phyloP scores from a whole-genome alignment of 1,140 invertebrate genomes.

The Pteromalus puparum region DNA sequence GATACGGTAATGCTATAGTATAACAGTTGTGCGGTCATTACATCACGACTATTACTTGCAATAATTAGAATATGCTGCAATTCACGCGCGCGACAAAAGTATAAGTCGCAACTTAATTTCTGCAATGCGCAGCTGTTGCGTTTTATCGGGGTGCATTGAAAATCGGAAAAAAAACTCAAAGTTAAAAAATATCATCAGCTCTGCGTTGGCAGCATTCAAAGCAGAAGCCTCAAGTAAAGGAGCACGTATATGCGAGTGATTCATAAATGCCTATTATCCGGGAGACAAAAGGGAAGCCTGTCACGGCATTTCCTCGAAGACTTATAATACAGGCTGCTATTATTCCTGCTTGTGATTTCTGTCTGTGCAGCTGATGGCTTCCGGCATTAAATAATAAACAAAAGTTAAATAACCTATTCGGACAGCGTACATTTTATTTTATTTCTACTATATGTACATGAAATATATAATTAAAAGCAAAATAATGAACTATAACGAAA shows the following conservation, averaged over 20 bases:
- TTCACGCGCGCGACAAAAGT: not conserved
- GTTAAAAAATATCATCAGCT: not conserved
- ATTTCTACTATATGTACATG: too few species aligned
- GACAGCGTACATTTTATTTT: too few species aligned
- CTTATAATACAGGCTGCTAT: constrained; percentile 28
- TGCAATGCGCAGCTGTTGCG: not conserved
- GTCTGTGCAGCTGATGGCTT: not conserved
- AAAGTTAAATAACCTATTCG: not conserved
- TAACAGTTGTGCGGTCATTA: not conserved
- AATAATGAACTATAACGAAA: not conserved
- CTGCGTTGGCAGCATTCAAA: not conserved
- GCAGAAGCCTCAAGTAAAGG: not conserved
- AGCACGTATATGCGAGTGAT: not conserved
- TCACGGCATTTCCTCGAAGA: constrained; percentile 41
- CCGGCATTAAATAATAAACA: not conserved
- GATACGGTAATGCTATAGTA: not conserved
- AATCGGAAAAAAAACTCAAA: not conserved
- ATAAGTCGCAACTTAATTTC: not conserved
- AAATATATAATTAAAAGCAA: too few species aligned
- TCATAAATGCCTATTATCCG: constrained; percentile 41
- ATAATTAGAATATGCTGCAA: not conserved
- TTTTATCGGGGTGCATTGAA: too few species aligned
- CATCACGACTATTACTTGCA: not conserved
- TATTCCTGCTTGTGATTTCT: constrained; percentile 22
- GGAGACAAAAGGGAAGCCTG: constrained; percentile 29